A percentile compares a stretch with the other conserved stretches of the same genome.
phyloP scores from a whole-genome alignment of 1,140 invertebrate species.

The Diploscapter pachys region DNA sequence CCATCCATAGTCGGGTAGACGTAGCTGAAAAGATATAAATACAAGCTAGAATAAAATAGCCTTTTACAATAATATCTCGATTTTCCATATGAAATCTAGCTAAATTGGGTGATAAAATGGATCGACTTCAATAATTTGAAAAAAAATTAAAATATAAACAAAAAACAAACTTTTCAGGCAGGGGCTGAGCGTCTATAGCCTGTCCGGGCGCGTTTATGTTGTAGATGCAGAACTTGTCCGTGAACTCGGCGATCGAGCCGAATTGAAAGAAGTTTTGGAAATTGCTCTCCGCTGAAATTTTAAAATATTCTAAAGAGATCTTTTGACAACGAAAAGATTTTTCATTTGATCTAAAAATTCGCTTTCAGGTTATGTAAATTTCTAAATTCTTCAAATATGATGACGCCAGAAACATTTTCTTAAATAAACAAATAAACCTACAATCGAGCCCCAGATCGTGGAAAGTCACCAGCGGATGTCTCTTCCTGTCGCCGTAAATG shows the following conservation, averaged over 20 bases:
- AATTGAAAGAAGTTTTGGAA: slow-evolving; percentile 99
- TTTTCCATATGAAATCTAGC: too few species aligned
- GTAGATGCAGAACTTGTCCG: slow-evolving; percentile 96
- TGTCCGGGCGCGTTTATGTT: slow-evolving; percentile 97
- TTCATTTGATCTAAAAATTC: too few species aligned
- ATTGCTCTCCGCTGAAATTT: slow-evolving; percentile 58
- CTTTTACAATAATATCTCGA: too few species aligned
- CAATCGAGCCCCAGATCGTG: slow-evolving; percentile 56
- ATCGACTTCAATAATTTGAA: too few species aligned
- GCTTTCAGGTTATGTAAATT: too few species aligned
- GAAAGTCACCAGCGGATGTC: slow-evolving; percentile 52
- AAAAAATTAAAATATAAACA: not conserved
- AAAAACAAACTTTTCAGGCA: slow-evolving; percentile 81
- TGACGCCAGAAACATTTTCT: too few species aligned
- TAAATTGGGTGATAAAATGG: too few species aligned
- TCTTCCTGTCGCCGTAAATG: slow-evolving; percentile 53
- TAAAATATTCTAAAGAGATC: not conserved
- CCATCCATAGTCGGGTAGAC: slow-evolving; percentile 95
- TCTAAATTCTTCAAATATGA: too few species aligned
- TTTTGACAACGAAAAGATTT: too few species aligned
- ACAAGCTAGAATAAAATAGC: not conserved
- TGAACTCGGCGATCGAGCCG: slow-evolving; percentile 84
- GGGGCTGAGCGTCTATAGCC: slow-evolving; percentile 83
- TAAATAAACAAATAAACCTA: slow-evolving; percentile 26
- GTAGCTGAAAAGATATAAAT: slow-evolving; percentile 68